Base-by-base conservation (phyloP, 92 coral and sea anemone species). In the Epizoanthus rinbou region DNA sequence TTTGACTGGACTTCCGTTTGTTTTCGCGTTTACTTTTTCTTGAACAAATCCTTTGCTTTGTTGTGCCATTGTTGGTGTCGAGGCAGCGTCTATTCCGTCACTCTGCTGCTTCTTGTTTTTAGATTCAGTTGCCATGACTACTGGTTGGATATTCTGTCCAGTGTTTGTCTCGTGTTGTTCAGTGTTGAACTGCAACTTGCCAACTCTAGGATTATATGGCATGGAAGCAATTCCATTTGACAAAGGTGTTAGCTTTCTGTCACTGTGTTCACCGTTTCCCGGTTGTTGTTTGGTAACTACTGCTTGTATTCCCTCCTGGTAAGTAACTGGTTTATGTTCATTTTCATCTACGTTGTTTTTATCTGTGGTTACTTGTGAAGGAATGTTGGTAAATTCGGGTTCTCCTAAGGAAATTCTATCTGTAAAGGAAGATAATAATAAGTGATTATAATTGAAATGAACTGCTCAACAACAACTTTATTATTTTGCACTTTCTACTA, bases 21-120 rank as follows among this genome's bases (percentile, higher is more conserved):
- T 67, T 4, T 37, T 28, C 18, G 8, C 21, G 39, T 4, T 4
- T 11, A 37, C 47, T 31, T 28, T 45, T 67, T 14, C 72, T 19
- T 67, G 35, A 8, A 33, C 47, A 16, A 10, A 13, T 15, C 54
- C 54, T 50, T 50, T 50, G 54, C 54, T 50, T 50, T 50, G 14
- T 11, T 50, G 1, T 50, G 3, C 3, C 16, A 50, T 69, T 6
- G 79, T 68, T 21, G 68, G 56, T 74, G 75, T 73, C 0, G 64
- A 47, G 35, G 75, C 56, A 15, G 81, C 69, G 57, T 72, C 86
- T 31, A 57, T 62, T 23, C 73, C 80, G 23, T 71, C 47, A 73
- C 80, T 80, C 64, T 31, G 41, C 70, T 65, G 64, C 24, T 25
- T 24, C 15, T 4, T 8, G 24, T 3, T 19, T 0, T 18, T 2